Conservation (phyloP, 2,113 vertebrate species). For the Oryzias celebensis region DNA sequence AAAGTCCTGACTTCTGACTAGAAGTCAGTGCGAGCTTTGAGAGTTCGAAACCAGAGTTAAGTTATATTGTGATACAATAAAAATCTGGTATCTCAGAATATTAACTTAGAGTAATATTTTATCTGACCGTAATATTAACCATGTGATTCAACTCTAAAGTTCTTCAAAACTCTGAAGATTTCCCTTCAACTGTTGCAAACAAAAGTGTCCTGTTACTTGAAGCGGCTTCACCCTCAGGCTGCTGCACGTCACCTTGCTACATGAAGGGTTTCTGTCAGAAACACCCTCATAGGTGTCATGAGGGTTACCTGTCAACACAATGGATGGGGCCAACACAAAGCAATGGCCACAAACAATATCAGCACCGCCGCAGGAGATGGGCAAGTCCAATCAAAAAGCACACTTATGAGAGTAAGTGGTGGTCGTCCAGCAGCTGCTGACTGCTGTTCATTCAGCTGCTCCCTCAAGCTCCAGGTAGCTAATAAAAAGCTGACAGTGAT, state of each 20-base stretch:
- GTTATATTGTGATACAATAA: no score
- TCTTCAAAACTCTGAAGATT: no score
- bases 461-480: slow-evolving; percentile 8
- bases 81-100: no score
- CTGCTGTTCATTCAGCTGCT: slow-evolving; percentile 25
- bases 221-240: slow-evolving; percentile 9
- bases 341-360: slow-evolving; percentile 61
- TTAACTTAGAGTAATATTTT: no score
- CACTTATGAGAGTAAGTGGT: slow-evolving; percentile 33
- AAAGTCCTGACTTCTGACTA: no score
- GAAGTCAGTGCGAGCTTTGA: no score
- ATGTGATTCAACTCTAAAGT: no score
- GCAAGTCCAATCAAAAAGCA: slow-evolving; percentile 58
- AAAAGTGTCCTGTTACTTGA: not conserved
- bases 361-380: slow-evolving; percentile 50
- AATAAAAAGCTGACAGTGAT: slow-evolving; percentile 38
- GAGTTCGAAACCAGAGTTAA: no score
- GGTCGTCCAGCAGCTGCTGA: slow-evolving; percentile 52
- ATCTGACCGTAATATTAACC: no score
- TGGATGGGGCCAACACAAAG: slow-evolving; percentile 58
- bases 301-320: slow-evolving; percentile 52
- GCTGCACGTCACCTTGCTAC: slow-evolving; percentile 3
- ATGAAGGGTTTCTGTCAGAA: slow-evolving; percentile 11
- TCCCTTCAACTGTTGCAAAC: no score
- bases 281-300: slow-evolving; percentile 58